Conservation (phyloP, 2,797 vertebrate species). For the Amphiprion clarkii region DNA sequence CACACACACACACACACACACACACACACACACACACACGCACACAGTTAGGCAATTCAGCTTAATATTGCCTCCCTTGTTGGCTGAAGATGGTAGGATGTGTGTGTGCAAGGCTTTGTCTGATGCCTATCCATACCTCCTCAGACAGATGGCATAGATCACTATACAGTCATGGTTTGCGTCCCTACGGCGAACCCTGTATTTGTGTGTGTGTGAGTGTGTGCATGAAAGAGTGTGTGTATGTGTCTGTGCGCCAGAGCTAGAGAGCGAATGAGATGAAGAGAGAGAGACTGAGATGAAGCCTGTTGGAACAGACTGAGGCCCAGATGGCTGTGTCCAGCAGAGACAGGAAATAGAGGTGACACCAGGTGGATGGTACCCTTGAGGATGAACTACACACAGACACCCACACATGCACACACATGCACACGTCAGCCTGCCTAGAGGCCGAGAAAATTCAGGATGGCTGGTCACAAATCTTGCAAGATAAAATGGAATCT, state of each 20-base stretch:
- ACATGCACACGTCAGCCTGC: constrained; percentile 2
- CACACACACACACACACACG: constrained; percentile 28
- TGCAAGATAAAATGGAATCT: background rate
- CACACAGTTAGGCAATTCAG: constrained; percentile 36
- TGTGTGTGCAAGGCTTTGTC: constrained; percentile 44
- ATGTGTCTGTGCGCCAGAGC: constrained; percentile 21
- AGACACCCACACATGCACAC: background rate
- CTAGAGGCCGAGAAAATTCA: constrained; percentile 15
- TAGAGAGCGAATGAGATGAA: constrained; percentile 20
- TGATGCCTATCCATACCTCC: constrained; percentile 57
- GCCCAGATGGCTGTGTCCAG: constrained; percentile 83
- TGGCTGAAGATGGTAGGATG: constrained; percentile 50
- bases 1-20: too few species aligned
- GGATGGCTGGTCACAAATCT: constrained; percentile 19
- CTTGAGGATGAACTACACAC: constrained; percentile 52
- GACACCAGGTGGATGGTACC: constrained; percentile 75
- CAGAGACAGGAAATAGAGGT: constrained; percentile 79
- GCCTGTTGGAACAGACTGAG: constrained; percentile 81
- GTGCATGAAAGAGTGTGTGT: background rate
- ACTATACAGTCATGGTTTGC: constrained; percentile 55
- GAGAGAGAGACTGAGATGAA: constrained; percentile 42
- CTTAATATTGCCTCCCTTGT: constrained; percentile 57
- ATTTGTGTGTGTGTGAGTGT: constrained; percentile 17
- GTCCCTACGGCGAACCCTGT: constrained; percentile 30
- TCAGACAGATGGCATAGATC: constrained; percentile 74